A percentile compares a stretch with the other conserved stretches of the same genome.
phyloP scores from a whole-genome alignment of 2,888 invertebrate species.

The Microctonus brassicae region DNA sequence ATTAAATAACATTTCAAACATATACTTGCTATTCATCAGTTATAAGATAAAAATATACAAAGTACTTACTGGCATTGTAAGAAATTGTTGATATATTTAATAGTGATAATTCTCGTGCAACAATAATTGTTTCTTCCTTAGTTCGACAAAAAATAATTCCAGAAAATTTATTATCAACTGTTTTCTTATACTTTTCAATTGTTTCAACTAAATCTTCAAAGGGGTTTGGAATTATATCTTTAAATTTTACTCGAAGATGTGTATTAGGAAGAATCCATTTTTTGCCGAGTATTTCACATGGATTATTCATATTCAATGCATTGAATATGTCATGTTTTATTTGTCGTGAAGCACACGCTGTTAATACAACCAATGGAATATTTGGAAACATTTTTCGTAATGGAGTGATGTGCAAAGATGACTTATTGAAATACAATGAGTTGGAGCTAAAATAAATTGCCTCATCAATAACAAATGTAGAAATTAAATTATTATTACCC shows the following conservation, averaged over 20 bases:
- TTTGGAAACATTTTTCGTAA: background rate
- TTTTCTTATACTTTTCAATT: background rate
- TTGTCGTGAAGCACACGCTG: background rate
- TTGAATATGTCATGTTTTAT: slow-evolving; percentile 1
- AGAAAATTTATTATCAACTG: background rate
- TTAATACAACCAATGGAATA: background rate
- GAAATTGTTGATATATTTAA: background rate
- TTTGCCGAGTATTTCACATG: background rate
- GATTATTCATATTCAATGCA: background rate
- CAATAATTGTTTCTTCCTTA: background rate
- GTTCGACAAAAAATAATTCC: slow-evolving; percentile 15
- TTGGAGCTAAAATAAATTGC: background rate
- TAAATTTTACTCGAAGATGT: background rate
- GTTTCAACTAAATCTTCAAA: background rate
- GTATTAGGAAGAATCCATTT: background rate
- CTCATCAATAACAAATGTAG: slow-evolving; percentile 10
- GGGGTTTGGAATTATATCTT: slow-evolving; percentile 11
- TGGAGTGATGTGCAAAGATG: background rate
- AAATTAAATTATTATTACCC: background rate
- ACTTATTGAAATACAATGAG: background rate
- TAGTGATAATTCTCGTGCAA: slow-evolving; percentile 2
- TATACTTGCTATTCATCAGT: too few relatives aligned
- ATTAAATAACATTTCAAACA: background rate
- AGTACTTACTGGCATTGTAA: background rate
- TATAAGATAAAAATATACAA: too few relatives aligned